Conservation (phyloP, 1,140 invertebrate species). For the Drosophila kanapiae region DNA sequence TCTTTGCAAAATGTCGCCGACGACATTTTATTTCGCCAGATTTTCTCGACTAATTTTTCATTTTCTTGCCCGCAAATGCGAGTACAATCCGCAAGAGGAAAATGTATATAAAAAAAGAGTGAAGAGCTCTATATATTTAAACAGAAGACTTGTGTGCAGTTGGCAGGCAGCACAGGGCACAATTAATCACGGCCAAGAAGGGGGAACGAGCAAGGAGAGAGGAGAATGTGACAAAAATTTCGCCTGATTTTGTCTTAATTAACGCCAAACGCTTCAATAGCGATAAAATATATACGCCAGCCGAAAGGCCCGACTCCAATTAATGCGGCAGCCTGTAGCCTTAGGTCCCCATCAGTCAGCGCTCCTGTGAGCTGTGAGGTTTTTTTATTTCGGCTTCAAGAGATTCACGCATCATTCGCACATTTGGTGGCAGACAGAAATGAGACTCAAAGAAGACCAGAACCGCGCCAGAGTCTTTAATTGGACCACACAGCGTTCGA, state of each 20-base stretch:
- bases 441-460: conserved; percentile 3
- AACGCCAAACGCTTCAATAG: conserved; percentile 85
- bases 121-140: conserved; percentile 31
- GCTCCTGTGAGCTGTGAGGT: conserved; percentile 29
- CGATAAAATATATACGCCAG: conserved; percentile 84
- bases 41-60: conserved; percentile 84
- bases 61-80: conserved; percentile 67
- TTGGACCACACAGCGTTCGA: conserved; percentile 80
- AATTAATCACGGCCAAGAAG: conserved; percentile 69
- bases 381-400: conserved; percentile 51
- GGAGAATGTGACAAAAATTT: conserved; percentile 84
- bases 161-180: conserved; percentile 72
- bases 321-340: conserved; percentile 54
- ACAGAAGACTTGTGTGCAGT: conserved; percentile 36
- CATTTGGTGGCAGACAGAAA: conserved; percentile 72
- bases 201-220: background rate
- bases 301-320: conserved; percentile 66
- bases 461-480: conserved; percentile 74
- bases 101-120: conserved; percentile 18
- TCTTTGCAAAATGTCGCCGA: conserved; percentile 85
- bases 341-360: conserved; percentile 78
- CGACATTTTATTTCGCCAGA: conserved; percentile 85
- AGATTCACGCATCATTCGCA: conserved; percentile 85
- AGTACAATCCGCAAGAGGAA: conserved; percentile 28
- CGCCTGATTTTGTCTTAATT: conserved; percentile 85